These are phyloP conservation scores for Nycticebus coucang DNA, from an alignment of 2,113 vertebrate genomes.

Conservation along the genomic window DNA sequence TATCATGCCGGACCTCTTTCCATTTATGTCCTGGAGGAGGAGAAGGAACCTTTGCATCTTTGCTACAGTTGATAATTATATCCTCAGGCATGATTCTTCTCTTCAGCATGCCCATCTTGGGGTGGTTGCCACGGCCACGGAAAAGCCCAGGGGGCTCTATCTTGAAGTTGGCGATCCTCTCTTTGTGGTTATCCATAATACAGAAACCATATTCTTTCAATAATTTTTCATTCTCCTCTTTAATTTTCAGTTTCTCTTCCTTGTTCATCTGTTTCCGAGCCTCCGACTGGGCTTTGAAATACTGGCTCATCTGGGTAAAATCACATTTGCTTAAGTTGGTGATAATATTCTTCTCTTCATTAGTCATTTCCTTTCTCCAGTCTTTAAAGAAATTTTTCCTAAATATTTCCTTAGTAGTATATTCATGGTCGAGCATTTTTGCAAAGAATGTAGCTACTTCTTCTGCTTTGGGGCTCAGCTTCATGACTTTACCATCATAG, in stretches of 20 bases:
- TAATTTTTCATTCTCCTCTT: slow-evolving; percentile 94
- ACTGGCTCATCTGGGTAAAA: slow-evolving; percentile 94
- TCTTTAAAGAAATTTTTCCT: slow-evolving; percentile 99
- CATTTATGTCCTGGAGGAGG: slow-evolving; percentile 94
- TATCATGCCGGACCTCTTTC: slow-evolving; percentile 97
- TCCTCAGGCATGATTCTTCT: slow-evolving; percentile 94
- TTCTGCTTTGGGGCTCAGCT: slow-evolving; percentile 93
- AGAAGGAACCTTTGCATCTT: slow-evolving; percentile 94
- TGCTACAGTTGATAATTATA: slow-evolving; percentile 99
- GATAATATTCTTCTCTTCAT: slow-evolving; percentile 94
- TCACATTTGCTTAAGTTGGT: slow-evolving; percentile 95
- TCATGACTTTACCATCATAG: slow-evolving; percentile 96
- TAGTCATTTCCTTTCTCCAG: slow-evolving; percentile 98
- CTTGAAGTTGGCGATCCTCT: slow-evolving; percentile 97
- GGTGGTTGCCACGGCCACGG: slow-evolving; percentile 96
- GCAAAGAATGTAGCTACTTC: slow-evolving; percentile 98
- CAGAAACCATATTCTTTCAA: slow-evolving; percentile 97
- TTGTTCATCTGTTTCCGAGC: slow-evolving; percentile 98
- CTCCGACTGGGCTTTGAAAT: slow-evolving; percentile 96
- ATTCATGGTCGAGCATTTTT: slow-evolving; percentile 99
- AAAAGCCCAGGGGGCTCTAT: slow-evolving; percentile 97
- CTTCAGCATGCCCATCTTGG: slow-evolving; percentile 98
- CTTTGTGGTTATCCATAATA: slow-evolving; percentile 98
- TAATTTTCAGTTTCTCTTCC: slow-evolving; percentile 97
- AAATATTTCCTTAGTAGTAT: slow-evolving; percentile 98